Base-by-base conservation (phyloP, 2,113 vertebrate genomes). In the Baryphthengus martii region DNA sequence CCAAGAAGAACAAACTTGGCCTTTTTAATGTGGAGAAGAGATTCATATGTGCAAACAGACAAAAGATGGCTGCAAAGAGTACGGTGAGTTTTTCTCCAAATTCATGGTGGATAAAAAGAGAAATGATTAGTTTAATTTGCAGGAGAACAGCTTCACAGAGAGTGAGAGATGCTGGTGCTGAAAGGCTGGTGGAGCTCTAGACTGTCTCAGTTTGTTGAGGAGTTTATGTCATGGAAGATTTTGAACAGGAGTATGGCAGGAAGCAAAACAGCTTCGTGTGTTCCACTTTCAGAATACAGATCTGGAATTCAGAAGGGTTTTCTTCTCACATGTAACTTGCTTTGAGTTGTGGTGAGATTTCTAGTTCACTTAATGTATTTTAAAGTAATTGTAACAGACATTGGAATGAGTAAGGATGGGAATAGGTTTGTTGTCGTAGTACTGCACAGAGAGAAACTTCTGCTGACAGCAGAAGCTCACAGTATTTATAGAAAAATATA, bases 21-120 rank as follows among this genome's bases (percentile, higher is more conserved):
- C 9, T 24, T 66, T 85, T 88, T 70, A 52, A 61, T 31, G 8
- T 65, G 63, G 25, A 56, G 7, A 74, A 39, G 45, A 50, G 3
- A 17, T 55, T 74, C 0, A 0, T 65, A 14, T 37, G n/a, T 53
- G 18, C 15, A 72, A 55, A 55, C 28, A 68, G 9, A 55, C 4
- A 49, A 56, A 72, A 75, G 14, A 31, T 71, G 18, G 18, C 29
- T 71, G 18, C 20, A 62, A 62, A 31, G 21, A 35, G 11, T 39
- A 14, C 6, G 58, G 8, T 29, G 74, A 78, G 4, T 17, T 47
- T 8, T 58, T 35, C 26, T 75, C 20, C 14, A 67, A 53, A 50
- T 67, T 67, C 1, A 13, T 20, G 20, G 10, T n/a, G 23, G 16
- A 13, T 44, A 45, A 45, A 44, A 78, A 45, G 17, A 39, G 5